These are phyloP conservation scores for Lottia scabra DNA, from an alignment of 2,888 invertebrate species.

Conservation along the genomic window DNA sequence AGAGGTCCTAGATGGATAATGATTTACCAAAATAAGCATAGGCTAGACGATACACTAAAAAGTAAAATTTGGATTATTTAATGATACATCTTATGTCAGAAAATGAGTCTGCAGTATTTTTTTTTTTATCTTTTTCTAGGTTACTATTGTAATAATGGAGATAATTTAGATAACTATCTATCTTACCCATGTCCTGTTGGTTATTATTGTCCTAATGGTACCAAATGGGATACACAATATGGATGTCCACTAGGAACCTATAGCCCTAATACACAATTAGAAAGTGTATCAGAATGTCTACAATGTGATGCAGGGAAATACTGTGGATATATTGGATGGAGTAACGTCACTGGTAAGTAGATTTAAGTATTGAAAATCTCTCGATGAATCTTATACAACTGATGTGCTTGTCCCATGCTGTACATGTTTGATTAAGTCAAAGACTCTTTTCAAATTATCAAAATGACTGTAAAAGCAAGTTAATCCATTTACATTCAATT, in stretches of 20 bases:
- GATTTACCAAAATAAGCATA: too few relatives aligned
- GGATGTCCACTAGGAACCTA: constrained; percentile 65
- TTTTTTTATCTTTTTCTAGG: constrained; percentile 43
- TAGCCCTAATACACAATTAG: constrained; percentile 48
- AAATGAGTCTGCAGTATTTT: too few relatives aligned
- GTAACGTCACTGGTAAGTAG: constrained; percentile 45
- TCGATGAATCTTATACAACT: too few relatives aligned
- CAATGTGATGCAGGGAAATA: constrained; percentile 62
- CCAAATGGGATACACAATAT: constrained; percentile 52
- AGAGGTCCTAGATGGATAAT: too few relatives aligned
- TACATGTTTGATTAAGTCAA: too few relatives aligned
- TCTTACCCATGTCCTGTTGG: constrained; percentile 61
- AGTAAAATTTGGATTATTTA: too few relatives aligned
- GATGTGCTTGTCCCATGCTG: neutral
- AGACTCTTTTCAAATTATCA: neutral
- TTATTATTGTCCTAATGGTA: constrained; percentile 63
- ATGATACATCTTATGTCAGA: too few relatives aligned
- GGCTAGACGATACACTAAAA: too few relatives aligned
- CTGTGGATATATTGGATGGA: constrained; percentile 49
- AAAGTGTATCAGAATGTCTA: constrained; percentile 50
- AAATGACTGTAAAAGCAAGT: neutral
- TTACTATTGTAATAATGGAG: constrained; percentile 58
- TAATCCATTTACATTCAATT: too few relatives aligned
- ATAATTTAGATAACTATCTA: constrained; percentile 54
- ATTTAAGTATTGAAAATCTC: too few relatives aligned